Conservation (phyloP, 2,797 vertebrate genomes). For the Micromesistius poutassou region DNA sequence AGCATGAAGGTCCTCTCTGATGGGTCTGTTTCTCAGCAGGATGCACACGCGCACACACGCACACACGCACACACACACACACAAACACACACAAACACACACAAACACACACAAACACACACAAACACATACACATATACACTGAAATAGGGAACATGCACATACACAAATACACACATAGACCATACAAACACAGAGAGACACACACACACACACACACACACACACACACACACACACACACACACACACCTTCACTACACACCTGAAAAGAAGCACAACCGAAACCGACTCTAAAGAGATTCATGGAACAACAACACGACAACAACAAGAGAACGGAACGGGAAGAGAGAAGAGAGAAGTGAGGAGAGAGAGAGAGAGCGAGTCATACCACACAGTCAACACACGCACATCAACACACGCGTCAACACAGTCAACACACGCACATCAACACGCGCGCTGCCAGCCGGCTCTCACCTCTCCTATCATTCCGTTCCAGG, state of each 20-base stretch:
- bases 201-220: background rate
- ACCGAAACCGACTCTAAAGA: background rate
- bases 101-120: background rate
- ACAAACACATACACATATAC: background rate
- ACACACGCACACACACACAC: background rate
- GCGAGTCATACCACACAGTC: no score
- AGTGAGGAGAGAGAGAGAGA: no score
- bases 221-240: background rate
- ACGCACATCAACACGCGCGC: no score
- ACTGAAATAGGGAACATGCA: background rate
- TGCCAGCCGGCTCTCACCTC: constrained; percentile 78
- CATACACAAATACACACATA: background rate
- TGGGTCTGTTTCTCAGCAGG: background rate
- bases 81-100: background rate
- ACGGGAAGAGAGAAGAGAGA: no score
- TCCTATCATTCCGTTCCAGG: constrained; percentile 99
- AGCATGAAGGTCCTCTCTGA: background rate
- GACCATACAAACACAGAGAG: no score
- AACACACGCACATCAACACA: no score
- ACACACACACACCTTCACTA: background rate
- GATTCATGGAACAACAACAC: no score
- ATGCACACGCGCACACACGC: background rate
- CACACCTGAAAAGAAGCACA: background rate
- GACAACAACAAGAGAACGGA: no score
- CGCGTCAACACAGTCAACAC: no score